Conservation (phyloP, 2,797 vertebrate genomes). For the Gouania willdenowi region DNA sequence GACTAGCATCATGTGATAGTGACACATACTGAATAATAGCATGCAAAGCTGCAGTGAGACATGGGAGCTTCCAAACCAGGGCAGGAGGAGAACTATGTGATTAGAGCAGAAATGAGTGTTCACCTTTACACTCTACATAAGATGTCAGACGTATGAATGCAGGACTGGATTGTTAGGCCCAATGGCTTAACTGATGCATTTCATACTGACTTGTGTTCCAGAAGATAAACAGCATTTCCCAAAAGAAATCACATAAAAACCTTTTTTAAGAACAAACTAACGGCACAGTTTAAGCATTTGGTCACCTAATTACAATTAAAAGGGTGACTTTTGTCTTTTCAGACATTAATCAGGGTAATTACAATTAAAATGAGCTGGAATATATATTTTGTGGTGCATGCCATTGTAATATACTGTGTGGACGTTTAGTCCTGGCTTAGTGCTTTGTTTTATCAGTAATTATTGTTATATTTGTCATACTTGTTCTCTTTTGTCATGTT, state of each 20-base stretch:
- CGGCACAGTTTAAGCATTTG: not conserved
- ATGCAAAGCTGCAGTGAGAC: slow-evolving; percentile 37
- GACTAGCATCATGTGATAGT: too few relatives aligned
- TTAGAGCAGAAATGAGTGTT: slow-evolving; percentile 54
- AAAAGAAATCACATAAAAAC: not conserved
- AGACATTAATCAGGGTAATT: too few relatives aligned
- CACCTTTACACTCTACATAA: slow-evolving; percentile 45
- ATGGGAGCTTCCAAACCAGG: slow-evolving; percentile 59
- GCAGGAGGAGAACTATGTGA: slow-evolving; percentile 61
- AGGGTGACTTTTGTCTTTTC: too few relatives aligned
- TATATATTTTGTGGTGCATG: too few relatives aligned
- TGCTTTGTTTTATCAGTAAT: too few relatives aligned
- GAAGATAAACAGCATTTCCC: slow-evolving; percentile 7
- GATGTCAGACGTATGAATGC: slow-evolving; percentile 19
- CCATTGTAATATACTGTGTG: too few relatives aligned
- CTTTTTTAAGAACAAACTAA: not conserved
- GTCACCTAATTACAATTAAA: too few relatives aligned
- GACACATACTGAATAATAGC: too few relatives aligned
- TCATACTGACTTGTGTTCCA: slow-evolving; percentile 33
- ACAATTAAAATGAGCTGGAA: too few relatives aligned
- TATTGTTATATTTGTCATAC: too few relatives aligned
- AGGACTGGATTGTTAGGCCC: slow-evolving; percentile 48
- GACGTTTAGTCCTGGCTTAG: too few relatives aligned
- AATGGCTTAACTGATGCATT: slow-evolving; percentile 41
- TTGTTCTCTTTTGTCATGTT: too few relatives aligned